Conservation (phyloP, 2,888 invertebrate species). For the Dichetophora obliterata region DNA sequence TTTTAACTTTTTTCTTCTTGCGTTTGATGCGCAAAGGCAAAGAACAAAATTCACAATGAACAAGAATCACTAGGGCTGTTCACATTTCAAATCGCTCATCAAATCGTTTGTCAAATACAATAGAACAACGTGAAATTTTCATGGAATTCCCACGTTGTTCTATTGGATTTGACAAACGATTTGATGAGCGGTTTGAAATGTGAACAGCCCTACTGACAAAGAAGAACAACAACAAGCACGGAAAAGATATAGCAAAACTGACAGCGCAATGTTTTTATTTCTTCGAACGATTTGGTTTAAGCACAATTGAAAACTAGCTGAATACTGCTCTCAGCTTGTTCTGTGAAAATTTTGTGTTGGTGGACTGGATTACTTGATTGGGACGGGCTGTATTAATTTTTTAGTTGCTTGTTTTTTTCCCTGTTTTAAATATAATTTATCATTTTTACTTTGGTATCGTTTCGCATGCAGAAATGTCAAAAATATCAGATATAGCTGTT, state of each 20-base stretch:
- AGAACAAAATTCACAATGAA: constrained; percentile 22
- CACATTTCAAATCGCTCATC: too few species aligned
- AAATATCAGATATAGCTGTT: not conserved
- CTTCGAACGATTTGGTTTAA: not conserved
- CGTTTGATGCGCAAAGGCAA: constrained; percentile 17
- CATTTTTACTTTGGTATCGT: not conserved
- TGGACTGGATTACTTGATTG: constrained; percentile 13
- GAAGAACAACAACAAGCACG: not conserved
- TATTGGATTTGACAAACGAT: too few species aligned
- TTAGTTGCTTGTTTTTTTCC: not conserved
- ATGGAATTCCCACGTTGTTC: too few species aligned
- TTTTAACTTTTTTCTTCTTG: not conserved
- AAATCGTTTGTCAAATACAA: too few species aligned
- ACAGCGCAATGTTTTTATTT: not conserved
- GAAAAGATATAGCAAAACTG: not conserved
- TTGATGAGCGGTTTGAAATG: too few species aligned
- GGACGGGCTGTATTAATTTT: not conserved
- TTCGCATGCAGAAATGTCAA: not conserved
- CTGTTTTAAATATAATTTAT: not conserved
- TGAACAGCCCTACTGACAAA: too few species aligned
- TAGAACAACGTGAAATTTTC: too few species aligned
- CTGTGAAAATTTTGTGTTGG: not conserved
- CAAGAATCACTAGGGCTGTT: too few species aligned
- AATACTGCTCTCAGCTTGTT: not conserved
- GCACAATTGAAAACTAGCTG: not conserved